Percentiles rank a stretch among this genome's conserved stretches.
Evolutionary conservation across 1,140 invertebrate species (phyloP).

Genomic region (Cryptotermes secundus): DNA sequence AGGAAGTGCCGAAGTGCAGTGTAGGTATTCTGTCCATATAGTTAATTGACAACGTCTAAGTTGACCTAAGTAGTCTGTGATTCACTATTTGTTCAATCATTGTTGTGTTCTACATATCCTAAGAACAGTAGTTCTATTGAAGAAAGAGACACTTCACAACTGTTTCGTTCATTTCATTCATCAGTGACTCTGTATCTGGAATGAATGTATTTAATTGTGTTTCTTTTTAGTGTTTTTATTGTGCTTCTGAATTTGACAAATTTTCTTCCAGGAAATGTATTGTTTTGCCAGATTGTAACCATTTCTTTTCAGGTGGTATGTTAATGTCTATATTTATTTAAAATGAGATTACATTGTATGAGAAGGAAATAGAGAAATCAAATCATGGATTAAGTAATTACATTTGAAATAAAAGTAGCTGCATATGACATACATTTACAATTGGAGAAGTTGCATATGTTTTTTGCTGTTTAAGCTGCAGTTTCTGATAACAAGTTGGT

Average conservation of each 20-base stretch:
- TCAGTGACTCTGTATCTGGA: too few species aligned
- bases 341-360: neutral
- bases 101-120: too few species aligned
- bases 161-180: too few species aligned
- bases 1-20: neutral
- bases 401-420: neutral
- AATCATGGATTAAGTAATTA: neutral
- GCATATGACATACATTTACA: neutral
- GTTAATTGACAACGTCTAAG: neutral
- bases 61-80: neutral
- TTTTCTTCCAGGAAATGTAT: neutral
- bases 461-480: neutral
- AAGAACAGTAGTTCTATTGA: too few species aligned
- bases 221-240: neutral
- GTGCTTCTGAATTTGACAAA: neutral
- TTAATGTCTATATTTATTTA: conserved; percentile 8
- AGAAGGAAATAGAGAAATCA: neutral
- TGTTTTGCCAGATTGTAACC: neutral
- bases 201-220: neutral
- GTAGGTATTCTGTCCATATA: neutral
- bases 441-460: neutral
- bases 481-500: too few species aligned
- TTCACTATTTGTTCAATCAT: too few species aligned
- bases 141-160: too few species aligned
- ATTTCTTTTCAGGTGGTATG: conserved; percentile 26